Base-by-base conservation (phyloP, 2,888 invertebrate genomes). In the Drosophila buzzatii region DNA sequence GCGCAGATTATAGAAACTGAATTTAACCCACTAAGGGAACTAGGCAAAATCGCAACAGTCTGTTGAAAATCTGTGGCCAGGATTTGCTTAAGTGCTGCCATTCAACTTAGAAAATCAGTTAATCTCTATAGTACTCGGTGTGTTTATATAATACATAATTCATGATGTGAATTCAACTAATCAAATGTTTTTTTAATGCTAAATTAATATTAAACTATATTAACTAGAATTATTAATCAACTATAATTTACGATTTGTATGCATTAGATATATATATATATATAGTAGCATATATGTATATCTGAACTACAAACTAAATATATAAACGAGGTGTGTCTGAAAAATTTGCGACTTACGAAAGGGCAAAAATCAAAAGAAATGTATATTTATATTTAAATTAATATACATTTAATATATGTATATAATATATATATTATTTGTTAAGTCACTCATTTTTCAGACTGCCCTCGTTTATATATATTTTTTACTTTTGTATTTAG, bases 21-120 rank as follows among this genome's bases (percentile, higher is more conserved):
- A 92, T 92, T 92, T 90, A 91, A 92, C 92, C 92, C 86, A 87
- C 92, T 92, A 92, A 92, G 92, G 92, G 92, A 92, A 84, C 84
- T 79, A 91, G 92, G 92, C 91, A 91, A 92, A 92, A 92, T 92
- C 68, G 76, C 81, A 83, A 88, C 81, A 87, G 81, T 85, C 85
- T 87, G 89, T 82, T 86, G 86, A 37, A 67, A 62, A 76, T 65
- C 78, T 76, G 58, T 41, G 33, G 62, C 75, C 68, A 53, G 62
- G 57, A 73, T 66, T 76, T 57, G 82, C 76, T 74, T 83, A 78
- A 72, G 63, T 51, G 18, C 16, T 57, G 61, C 55, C 41, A 10
- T 31, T 8, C n/a, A 47, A 49, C 44, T 35, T 39, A 70, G 56
- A 10, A 31, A 39, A 37, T 20, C 6, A 37, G 37, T 14, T 52